Percentiles rank a stretch among this genome's conserved stretches.
These are phyloP conservation scores for Pseudoatta argentina DNA, from an alignment of 1,140 invertebrate genomes.

Conservation along the genomic window DNA sequence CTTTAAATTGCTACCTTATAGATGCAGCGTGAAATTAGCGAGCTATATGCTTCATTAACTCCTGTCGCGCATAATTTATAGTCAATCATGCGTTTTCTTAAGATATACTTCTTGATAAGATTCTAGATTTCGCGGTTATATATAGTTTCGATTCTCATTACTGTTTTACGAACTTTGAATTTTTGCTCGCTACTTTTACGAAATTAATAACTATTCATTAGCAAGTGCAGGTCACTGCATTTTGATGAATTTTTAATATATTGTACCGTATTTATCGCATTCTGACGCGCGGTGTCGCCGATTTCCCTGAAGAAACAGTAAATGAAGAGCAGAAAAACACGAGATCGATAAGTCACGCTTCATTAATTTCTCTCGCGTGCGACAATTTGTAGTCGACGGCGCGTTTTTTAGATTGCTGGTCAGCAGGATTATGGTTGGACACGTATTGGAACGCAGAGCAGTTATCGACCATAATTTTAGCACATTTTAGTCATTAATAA, in stretches of 20 bases:
- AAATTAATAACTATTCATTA: conserved; percentile 35
- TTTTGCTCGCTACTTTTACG: not conserved
- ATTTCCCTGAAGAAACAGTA: not conserved
- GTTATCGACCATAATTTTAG: conserved; percentile 53
- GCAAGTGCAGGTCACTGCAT: not conserved
- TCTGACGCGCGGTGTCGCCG: not conserved
- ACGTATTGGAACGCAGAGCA: not conserved
- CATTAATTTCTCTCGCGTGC: conserved; percentile 34
- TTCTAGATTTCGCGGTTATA: not conserved
- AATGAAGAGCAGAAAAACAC: conserved; percentile 27
- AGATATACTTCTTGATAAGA: not conserved
- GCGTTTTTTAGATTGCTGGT: conserved; percentile 22
- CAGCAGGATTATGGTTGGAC: conserved; percentile 13
- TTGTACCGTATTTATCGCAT: not conserved
- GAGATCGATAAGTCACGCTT: conserved; percentile 58
- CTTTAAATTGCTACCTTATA: conserved; percentile 55
- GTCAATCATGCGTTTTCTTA: not conserved
- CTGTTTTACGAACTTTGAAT: not conserved
- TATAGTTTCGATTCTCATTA: not conserved
- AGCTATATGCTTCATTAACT: conserved; percentile 38
- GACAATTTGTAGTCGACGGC: conserved; percentile 43
- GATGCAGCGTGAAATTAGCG: conserved; percentile 53
- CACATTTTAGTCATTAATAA: conserved; percentile 56
- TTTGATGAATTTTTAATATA: not conserved
- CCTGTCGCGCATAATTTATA: conserved; percentile 25